phyloP scores from a whole-genome alignment of 2,888 invertebrate species.

The Platerodrilus igneus region DNA sequence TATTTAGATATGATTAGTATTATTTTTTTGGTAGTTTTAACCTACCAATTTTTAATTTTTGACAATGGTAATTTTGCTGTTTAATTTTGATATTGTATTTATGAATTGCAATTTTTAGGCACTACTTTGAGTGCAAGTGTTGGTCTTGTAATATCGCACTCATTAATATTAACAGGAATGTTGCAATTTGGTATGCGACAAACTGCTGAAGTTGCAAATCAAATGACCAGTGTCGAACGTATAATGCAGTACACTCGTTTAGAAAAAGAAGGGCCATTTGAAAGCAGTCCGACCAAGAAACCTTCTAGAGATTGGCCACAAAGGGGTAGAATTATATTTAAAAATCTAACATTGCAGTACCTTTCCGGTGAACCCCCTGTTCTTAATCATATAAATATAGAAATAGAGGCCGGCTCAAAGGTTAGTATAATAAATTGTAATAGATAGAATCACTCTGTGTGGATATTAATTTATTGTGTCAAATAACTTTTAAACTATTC shows the following conservation, averaged over 20 bases:
- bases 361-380: slow-evolving; percentile 59
- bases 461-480: too few species aligned
- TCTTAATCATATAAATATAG: slow-evolving; percentile 61
- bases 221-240: slow-evolving; percentile 78
- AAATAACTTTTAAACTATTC: too few species aligned
- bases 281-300: slow-evolving; percentile 50
- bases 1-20: slow-evolving; percentile 63
- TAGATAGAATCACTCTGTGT: too few species aligned
- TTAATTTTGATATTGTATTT: too few species aligned
- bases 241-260: slow-evolving; percentile 73
- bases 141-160: slow-evolving; percentile 68
- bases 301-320: slow-evolving; percentile 60
- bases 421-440: slow-evolving; percentile 48
- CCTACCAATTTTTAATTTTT: slow-evolving; percentile 59
- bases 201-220: slow-evolving; percentile 70
- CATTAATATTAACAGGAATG: slow-evolving; percentile 71
- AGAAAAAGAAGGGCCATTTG: slow-evolving; percentile 64
- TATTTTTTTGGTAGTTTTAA: slow-evolving; percentile 57
- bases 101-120: too few species aligned
- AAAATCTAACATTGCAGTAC: slow-evolving; percentile 61
- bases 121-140: slow-evolving; percentile 61
- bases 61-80: slow-evolving; percentile 53
- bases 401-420: slow-evolving; percentile 63
- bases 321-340: slow-evolving; percentile 57
- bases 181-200: slow-evolving; percentile 77